Conservation (phyloP, 2,797 vertebrate genomes). For the Enteromius trimaculatus region DNA sequence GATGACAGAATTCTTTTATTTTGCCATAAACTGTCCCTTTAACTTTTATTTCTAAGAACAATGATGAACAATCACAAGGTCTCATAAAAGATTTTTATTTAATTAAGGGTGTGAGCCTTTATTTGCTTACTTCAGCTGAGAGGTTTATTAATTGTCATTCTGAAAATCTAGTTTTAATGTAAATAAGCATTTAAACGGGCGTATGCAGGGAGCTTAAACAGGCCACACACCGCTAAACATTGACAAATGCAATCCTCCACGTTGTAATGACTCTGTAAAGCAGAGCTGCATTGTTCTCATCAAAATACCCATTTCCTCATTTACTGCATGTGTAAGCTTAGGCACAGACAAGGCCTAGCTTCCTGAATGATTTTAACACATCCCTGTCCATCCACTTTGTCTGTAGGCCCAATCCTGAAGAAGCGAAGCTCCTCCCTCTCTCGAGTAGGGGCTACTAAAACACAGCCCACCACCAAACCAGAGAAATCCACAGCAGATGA, state of each 20-base stretch:
- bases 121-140: not conserved
- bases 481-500: conserved; percentile 84
- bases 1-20: not conserved
- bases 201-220: not conserved
- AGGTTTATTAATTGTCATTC: not conserved
- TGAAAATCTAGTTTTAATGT: conserved; percentile 7
- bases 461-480: conserved; percentile 75
- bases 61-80: not conserved
- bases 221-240: not conserved
- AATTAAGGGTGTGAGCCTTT: not conserved
- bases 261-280: not conserved
- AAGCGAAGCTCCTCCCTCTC: conserved; percentile 90
- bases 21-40: not conserved
- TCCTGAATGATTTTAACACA: conserved; percentile 63
- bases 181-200: conserved; percentile 9
- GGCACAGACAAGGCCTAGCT: conserved; percentile 8
- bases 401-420: conserved; percentile 78
- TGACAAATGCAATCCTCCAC: not conserved
- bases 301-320: conserved; percentile 50
- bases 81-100: not conserved
- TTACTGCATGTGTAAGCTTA: conserved; percentile 65
- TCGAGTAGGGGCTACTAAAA: conserved; percentile 83
- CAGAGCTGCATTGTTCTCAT: conserved; percentile 19
- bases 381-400: conserved; percentile 66
- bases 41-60: not conserved